These are phyloP conservation scores for Charadrius vociferus DNA, from an alignment of 2,113 vertebrate species.

Conservation along the genomic window DNA sequence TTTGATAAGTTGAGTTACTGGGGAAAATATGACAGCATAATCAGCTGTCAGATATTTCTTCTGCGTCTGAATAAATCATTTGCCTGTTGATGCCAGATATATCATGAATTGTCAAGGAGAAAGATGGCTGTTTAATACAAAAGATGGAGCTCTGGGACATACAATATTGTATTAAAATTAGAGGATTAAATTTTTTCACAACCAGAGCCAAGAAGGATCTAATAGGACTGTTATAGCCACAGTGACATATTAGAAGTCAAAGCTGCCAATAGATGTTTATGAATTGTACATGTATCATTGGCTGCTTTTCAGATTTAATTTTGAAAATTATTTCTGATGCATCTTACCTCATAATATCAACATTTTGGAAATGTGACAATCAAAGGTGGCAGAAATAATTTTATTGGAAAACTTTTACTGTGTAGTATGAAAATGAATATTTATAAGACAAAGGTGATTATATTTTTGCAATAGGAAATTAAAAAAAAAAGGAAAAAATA, in stretches of 20 bases:
- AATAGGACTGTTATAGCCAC: neutral
- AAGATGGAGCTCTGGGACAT: neutral
- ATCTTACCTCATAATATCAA: neutral
- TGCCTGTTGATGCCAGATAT: neutral
- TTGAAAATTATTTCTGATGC: neutral
- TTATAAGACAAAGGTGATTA: fast-evolving
- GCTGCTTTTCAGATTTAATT: neutral
- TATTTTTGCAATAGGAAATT: neutral
- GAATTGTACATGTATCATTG: neutral
- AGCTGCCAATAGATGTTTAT: neutral
- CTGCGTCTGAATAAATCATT: neutral
- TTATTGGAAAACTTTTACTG: neutral
- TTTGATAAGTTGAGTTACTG: constrained; percentile 25
- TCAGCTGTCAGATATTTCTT: constrained; percentile 33
- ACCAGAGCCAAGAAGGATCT: neutral
- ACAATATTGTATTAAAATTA: neutral
- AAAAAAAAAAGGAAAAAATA: neutral
- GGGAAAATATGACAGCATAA: neutral
- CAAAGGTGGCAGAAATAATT: neutral
- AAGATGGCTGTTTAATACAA: neutral
- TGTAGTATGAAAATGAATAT: neutral
- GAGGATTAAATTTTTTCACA: neutral
- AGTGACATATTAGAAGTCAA: neutral
- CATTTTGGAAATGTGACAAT: neutral
- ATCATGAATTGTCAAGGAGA: neutral